A percentile compares a stretch with the other conserved stretches of the same genome.
Conservation (phyloP, 1,140 invertebrate genomes). For the Meloidogyne floridensis region DNA sequence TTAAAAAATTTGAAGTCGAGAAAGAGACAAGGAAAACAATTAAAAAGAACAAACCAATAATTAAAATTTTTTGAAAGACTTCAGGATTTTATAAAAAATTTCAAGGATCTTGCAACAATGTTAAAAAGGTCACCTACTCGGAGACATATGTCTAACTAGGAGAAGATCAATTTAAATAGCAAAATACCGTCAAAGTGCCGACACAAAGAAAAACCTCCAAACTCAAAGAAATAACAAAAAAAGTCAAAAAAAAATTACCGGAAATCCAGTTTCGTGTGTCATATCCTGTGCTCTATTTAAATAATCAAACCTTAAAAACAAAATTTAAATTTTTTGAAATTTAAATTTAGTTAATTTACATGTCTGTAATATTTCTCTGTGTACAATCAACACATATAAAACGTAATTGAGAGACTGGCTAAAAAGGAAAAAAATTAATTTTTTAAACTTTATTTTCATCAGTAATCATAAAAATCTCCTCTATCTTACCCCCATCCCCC, state of each 20-base stretch:
- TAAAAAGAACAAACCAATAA: neutral
- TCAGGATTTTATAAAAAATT: neutral
- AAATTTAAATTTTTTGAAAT: neutral
- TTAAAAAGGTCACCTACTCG: too few relatives aligned
- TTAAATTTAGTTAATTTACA: constrained; percentile 26
- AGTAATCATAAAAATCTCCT: too few relatives aligned
- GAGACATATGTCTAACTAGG: too few relatives aligned
- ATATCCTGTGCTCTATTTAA: constrained; percentile 64
- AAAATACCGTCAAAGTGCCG: neutral
- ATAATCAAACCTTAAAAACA: constrained; percentile 45
- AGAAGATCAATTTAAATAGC: too few relatives aligned
- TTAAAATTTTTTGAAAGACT: neutral
- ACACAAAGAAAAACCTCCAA: neutral
- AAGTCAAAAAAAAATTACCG: constrained; percentile 45
- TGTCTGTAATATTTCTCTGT: constrained; percentile 64
- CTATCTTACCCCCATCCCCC: too few relatives aligned
- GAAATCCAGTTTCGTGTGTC: constrained; percentile 60
- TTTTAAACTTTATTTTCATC: neutral
- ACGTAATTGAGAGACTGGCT: constrained; percentile 62
- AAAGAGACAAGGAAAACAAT: neutral
- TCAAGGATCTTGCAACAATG: neutral
- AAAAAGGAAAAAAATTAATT: neutral
- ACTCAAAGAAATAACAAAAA: too few relatives aligned
- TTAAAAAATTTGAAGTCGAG: neutral
- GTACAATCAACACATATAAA: constrained; percentile 62